Conservation (phyloP, 2,888 invertebrate genomes). For the Eupithecia subumbrata region DNA sequence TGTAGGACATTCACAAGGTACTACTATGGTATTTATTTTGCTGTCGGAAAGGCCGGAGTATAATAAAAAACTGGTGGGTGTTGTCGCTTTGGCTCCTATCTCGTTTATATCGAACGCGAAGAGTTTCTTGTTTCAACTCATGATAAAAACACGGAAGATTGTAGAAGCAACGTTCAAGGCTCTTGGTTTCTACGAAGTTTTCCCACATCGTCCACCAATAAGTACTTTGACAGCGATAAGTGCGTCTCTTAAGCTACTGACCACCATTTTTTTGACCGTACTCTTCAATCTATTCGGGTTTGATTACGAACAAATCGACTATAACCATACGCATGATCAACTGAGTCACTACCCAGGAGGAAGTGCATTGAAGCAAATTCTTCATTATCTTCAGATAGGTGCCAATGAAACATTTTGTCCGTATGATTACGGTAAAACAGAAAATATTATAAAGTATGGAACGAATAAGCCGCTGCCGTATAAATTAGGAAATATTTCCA, state of each 20-base stretch:
- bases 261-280: background rate
- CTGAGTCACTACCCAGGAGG: background rate
- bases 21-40: background rate
- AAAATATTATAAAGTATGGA: background rate
- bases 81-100: background rate
- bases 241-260: background rate
- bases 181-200: background rate
- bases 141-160: no score
- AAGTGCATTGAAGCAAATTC: background rate
- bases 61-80: background rate
- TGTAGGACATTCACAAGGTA: conserved; percentile 7
- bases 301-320: background rate
- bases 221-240: background rate
- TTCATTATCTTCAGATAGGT: conserved; percentile 5
- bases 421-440: background rate
- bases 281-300: background rate
- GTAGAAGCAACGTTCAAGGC: background rate
- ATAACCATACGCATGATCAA: background rate
- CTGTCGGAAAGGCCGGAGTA: conserved; percentile 3
- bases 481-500: background rate
- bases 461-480: background rate
- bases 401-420: background rate
- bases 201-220: background rate
- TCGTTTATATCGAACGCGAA: background rate
- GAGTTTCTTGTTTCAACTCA: background rate